Conservation (phyloP, 2,888 invertebrate species). For the Brachypalpus laphriformis region DNA sequence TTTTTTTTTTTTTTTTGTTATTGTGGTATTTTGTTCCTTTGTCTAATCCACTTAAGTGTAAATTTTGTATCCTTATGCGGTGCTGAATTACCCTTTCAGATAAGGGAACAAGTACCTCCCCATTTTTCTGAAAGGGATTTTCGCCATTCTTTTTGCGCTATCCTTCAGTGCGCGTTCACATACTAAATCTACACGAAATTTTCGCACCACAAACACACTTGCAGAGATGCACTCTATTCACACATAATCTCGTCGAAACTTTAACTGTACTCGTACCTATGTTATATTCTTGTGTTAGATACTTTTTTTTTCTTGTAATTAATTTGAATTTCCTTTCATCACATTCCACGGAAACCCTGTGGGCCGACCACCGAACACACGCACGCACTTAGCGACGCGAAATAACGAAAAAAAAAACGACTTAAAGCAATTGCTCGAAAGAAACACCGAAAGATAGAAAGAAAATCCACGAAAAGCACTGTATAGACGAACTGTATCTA, state of each 20-base stretch:
- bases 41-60: conserved; percentile 38
- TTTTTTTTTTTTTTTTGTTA: conserved; percentile 36
- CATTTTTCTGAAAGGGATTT: conserved; percentile 55
- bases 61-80: not conserved
- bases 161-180: conserved; percentile 40
- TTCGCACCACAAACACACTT: conserved; percentile 1
- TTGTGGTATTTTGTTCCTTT: conserved; percentile 39
- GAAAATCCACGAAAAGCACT: conserved; percentile 35
- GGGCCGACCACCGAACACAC: not conserved
- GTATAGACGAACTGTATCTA: not conserved
- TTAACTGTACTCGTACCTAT: not conserved
- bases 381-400: conserved; percentile 22
- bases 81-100: conserved; percentile 57
- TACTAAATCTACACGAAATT: conserved; percentile 17
- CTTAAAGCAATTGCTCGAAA: conserved; percentile 20
- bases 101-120: conserved; percentile 56
- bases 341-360: conserved; percentile 19
- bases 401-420: not conserved
- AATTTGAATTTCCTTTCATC: conserved; percentile 44
- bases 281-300: not conserved
- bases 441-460: not conserved
- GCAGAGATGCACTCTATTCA: conserved; percentile 9
- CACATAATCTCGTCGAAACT: conserved; percentile 22
- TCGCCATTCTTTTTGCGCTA: conserved; percentile 41
- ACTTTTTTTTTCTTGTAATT: conserved; percentile 32